These are phyloP conservation scores for Raillietiella orientalis DNA, from an alignment of 2,888 invertebrate species.

Conservation along the genomic window DNA sequence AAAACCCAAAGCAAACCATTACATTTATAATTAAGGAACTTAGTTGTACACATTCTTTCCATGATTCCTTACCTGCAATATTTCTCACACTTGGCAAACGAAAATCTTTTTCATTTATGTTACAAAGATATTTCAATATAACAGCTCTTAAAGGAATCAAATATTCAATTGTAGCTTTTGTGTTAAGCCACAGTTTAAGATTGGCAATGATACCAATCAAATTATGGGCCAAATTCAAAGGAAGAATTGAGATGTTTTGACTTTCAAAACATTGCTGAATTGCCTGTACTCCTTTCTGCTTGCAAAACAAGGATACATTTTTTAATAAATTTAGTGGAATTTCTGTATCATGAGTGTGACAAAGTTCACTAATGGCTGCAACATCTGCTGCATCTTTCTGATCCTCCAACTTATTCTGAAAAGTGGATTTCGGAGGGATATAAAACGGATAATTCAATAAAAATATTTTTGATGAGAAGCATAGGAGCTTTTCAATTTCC, in stretches of 20 bases:
- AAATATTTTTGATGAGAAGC: slow-evolving; percentile 56
- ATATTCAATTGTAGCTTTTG: slow-evolving; percentile 52
- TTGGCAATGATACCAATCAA: slow-evolving; percentile 72
- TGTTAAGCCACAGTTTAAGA: slow-evolving; percentile 73
- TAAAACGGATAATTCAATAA: slow-evolving; percentile 43
- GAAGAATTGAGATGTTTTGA: slow-evolving; percentile 32
- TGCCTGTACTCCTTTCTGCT: slow-evolving; percentile 53
- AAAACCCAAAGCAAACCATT: no score
- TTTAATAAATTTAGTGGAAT: slow-evolving; percentile 60
- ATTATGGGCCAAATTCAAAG: slow-evolving; percentile 61
- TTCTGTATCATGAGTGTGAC: slow-evolving; percentile 62
- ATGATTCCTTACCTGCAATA: slow-evolving; percentile 64
- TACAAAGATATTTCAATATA: slow-evolving; percentile 73
- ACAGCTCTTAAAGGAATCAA: slow-evolving; percentile 57
- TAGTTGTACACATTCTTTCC: no score
- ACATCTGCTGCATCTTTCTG: slow-evolving; percentile 23
- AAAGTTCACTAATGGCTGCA: slow-evolving; percentile 38
- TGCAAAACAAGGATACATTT: slow-evolving; percentile 77
- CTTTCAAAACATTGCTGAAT: slow-evolving; percentile 58
- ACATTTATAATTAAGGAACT: no score
- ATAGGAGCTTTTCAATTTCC: slow-evolving; percentile 58
- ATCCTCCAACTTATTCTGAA: slow-evolving; percentile 45
- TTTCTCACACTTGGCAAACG: slow-evolving; percentile 58
- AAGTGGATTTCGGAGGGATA: slow-evolving; percentile 47
- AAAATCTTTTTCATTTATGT: slow-evolving; percentile 61